A percentile compares a stretch with the other conserved stretches of the same genome.
Evolutionary conservation across 2,797 vertebrate genomes (phyloP).

Genomic region (Rhinoraja longicauda): DNA sequence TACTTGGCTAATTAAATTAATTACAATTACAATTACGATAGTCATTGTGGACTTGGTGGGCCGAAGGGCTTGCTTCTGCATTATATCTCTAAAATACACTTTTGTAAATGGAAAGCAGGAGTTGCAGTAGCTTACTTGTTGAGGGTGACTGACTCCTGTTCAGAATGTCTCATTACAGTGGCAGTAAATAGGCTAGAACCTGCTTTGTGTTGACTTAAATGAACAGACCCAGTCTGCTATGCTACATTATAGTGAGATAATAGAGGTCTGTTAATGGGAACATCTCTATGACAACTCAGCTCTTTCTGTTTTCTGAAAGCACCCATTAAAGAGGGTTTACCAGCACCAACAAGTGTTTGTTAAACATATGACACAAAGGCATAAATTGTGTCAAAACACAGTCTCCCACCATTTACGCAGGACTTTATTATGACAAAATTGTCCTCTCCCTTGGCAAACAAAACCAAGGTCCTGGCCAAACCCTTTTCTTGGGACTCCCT

Average conservation of each 20-base stretch:
- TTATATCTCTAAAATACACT: too few relatives aligned
- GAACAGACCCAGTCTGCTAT: neutral
- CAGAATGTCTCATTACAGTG: neutral
- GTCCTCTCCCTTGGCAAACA: constrained; percentile 11
- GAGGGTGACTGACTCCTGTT: neutral
- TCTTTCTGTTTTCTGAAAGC: neutral
- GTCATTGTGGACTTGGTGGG: too few relatives aligned
- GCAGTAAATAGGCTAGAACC: neutral
- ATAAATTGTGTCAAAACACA: constrained; percentile 25
- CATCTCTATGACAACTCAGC: constrained; percentile 21
- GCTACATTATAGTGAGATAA: neutral
- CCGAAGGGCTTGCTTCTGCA: too few relatives aligned
- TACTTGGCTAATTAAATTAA: too few relatives aligned
- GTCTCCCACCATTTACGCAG: neutral
- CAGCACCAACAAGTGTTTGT: neutral
- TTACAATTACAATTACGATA: too few relatives aligned
- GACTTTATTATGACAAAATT: constrained; percentile 22
- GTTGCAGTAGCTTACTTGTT: too few relatives aligned
- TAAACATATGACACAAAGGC: neutral
- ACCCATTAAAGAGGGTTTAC: neutral
- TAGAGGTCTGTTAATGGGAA: neutral
- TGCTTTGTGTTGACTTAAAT: neutral
- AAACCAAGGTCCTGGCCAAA: neutral
- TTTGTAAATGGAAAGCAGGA: neutral
- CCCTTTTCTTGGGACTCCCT: neutral